A percentile compares a stretch with the other conserved stretches of the same genome.
phyloP scores from a whole-genome alignment of 2,888 invertebrate genomes.

The Dasypolia templi region DNA sequence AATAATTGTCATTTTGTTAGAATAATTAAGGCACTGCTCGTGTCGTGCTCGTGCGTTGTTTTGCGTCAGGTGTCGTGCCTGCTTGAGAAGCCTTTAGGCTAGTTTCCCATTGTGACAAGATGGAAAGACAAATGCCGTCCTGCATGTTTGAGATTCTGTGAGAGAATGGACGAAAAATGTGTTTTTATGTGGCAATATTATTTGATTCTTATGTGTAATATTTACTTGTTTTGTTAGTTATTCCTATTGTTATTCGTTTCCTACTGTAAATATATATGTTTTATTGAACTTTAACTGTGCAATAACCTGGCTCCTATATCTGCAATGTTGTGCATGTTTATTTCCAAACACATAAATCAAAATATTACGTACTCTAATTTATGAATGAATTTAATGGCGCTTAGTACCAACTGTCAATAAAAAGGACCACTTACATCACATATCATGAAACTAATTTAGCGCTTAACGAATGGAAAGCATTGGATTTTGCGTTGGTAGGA shows the following conservation, averaged over 20 bases:
- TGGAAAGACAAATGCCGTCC: neutral
- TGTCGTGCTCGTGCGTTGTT: no score
- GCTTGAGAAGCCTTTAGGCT: no score
- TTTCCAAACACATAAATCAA: no score
- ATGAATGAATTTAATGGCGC: neutral
- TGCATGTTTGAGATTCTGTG: no score
- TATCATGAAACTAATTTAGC: neutral
- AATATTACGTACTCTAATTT: no score
- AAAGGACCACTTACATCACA: neutral
- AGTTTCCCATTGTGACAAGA: neutral
- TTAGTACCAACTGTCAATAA: neutral
- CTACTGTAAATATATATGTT: neutral
- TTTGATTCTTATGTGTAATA: neutral
- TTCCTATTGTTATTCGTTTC: neutral
- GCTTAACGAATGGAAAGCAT: neutral
- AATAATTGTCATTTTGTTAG: no score
- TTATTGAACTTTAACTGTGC: neutral
- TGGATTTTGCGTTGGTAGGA: neutral
- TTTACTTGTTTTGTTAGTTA: neutral
- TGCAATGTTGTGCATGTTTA: neutral
- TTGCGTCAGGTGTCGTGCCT: no score
- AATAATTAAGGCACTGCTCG: no score
- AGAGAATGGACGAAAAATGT: neutral
- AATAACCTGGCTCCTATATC: neutral
- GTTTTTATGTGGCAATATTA: neutral